Base-by-base conservation (phyloP, 1,140 invertebrate species). In the Drepana arcuata region DNA sequence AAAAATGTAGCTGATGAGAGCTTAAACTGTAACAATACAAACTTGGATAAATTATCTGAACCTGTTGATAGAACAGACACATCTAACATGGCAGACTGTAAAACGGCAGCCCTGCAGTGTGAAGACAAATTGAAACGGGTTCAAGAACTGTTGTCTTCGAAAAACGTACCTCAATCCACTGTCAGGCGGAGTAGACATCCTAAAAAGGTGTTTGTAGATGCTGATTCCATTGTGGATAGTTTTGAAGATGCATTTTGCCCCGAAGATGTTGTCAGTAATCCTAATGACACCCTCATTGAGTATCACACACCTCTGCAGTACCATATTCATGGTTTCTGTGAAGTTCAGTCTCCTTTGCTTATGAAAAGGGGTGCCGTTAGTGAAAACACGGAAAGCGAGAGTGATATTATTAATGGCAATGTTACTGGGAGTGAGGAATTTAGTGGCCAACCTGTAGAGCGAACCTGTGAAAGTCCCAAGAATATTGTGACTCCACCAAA, bases 211-310 rank as follows among this genome's bases (percentile, higher is more conserved):
- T 68, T 68, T 43, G 41, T 63, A 12, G 64, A 74, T 13, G 25
- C 60, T 0, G 40, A 41, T 14, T 67, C 57, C 0, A 43, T 64
- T 4, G 63, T 70, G 34, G 65, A 75, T 9, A 36, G 34, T 9
- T 78, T 67, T 38, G 64, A 73, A 58, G 71, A 78, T 61, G 69
- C 69, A 0, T 71, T 68, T 29, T 55, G 47, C 5, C 57, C 64
- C 0, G 69, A 75, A 36, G 58, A 68, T 39, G 59, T 68, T 42
- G 41, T 57, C 12, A 48, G 33, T 7, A 32, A 64, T 9, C 16
- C 61, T 0, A 59, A 63, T 15, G 36, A 59, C 1, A 41, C 48
- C 4, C 53, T 41, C 38, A 34, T 74, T 30, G 56, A 75, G 32
- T 70, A 49, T 29, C 54, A 55, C 11, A 62, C 50, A 16, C 60